Percentiles rank a stretch among this genome's conserved stretches.
phyloP scores from a whole-genome alignment of 2,113 vertebrate genomes.

The Oenanthe melanoleuca region DNA sequence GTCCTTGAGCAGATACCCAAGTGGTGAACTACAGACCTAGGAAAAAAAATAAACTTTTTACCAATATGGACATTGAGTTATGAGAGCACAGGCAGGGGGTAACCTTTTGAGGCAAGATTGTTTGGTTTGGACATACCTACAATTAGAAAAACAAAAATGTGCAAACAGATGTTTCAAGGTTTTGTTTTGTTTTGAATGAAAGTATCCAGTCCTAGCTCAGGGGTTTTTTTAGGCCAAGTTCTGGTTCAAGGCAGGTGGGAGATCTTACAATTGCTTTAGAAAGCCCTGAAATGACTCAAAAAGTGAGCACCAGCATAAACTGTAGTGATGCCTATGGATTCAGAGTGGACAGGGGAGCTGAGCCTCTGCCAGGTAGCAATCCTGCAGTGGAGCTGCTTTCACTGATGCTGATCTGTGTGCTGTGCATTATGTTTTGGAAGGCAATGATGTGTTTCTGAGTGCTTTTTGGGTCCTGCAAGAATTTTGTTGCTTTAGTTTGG shows the following conservation, averaged over 20 bases:
- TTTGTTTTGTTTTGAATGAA: slow-evolving; percentile 39
- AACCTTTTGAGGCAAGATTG: slow-evolving; percentile 1
- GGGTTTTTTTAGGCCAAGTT: neutral
- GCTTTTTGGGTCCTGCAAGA: neutral
- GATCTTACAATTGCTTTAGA: neutral
- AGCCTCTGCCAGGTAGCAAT: neutral
- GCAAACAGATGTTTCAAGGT: slow-evolving; percentile 27
- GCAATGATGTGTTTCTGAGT: neutral
- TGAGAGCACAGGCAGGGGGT: neutral
- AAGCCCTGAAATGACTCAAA: neutral
- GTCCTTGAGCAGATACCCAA: neutral
- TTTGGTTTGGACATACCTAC: slow-evolving; percentile 38
- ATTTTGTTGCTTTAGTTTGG: neutral
- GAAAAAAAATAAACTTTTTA: neutral
- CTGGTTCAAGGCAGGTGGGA: neutral
- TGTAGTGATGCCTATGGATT: neutral
- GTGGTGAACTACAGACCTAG: neutral
- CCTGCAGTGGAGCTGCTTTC: neutral
- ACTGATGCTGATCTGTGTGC: rapidly evolving
- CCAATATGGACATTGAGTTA: neutral
- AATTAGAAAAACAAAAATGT: neutral
- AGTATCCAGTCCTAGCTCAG: neutral
- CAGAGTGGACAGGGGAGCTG: neutral
- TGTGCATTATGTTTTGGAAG: neutral
- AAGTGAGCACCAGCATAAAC: neutral